These are phyloP conservation scores for Chalcosyrphus nemorum DNA, from an alignment of 2,888 invertebrate genomes.

Conservation along the genomic window DNA sequence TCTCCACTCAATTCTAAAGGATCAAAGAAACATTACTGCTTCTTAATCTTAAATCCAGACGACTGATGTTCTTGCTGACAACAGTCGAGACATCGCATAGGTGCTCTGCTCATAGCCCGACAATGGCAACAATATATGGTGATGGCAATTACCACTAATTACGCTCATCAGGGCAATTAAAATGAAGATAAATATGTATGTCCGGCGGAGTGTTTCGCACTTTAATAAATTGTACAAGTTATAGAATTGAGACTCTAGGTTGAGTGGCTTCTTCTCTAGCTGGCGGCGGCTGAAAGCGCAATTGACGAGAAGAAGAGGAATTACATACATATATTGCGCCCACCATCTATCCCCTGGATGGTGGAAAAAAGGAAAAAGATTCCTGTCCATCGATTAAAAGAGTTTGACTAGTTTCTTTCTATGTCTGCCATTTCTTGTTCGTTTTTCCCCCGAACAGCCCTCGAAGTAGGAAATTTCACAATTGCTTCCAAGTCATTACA, in stretches of 20 bases:
- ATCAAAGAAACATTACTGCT: conserved; percentile 35
- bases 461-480: conserved; percentile 58
- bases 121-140: conserved; percentile 53
- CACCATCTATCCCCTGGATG: conserved; percentile 16
- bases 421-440: conserved; percentile 1
- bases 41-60: conserved; percentile 48
- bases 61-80: conserved; percentile 62
- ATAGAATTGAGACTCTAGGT: conserved; percentile 22
- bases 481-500: conserved; percentile 71
- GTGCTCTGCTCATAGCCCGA: conserved; percentile 21
- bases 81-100: not conserved
- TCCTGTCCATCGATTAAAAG: conserved; percentile 68
- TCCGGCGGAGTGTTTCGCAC: conserved; percentile 63
- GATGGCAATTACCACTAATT: conserved; percentile 70
- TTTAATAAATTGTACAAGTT: conserved; percentile 60
- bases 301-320: conserved; percentile 35
- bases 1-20: conserved; percentile 22
- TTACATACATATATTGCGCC: conserved; percentile 19
- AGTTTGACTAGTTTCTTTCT: conserved; percentile 24
- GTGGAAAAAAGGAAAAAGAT: conserved; percentile 32
- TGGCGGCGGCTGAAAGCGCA: conserved; percentile 27
- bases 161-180: conserved; percentile 72
- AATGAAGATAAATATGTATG: conserved; percentile 67
- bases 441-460: conserved; percentile 39
- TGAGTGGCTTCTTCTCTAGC: too few species aligned